Evolutionary conservation across 2,888 invertebrate genomes (phyloP).

Genomic region (Ochropleura leucogaster): DNA sequence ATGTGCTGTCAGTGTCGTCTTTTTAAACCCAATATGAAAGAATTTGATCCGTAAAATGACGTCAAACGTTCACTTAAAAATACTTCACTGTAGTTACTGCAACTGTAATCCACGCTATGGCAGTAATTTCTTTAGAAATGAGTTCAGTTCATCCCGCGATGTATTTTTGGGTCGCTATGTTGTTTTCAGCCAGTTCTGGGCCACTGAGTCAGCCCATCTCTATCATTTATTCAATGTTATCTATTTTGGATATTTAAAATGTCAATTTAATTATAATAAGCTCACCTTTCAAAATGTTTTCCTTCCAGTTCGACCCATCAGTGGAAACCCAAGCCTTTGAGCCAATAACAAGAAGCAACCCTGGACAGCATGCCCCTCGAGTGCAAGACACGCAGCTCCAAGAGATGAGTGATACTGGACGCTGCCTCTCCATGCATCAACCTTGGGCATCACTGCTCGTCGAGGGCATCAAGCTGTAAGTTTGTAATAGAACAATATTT

Average conservation of each 20-base stretch:
- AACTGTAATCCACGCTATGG: too few relatives aligned
- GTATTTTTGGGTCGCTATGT: not conserved
- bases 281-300: not conserved
- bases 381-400: conserved; percentile 95
- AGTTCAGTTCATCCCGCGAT: not conserved
- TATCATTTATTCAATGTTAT: not conserved
- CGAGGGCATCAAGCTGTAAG: conserved; percentile 97
- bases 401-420: conserved; percentile 96
- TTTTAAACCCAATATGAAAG: too few relatives aligned
- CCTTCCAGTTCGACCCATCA: conserved; percentile 76
- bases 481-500: not conserved
- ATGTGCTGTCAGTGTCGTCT: too few relatives aligned
- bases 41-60: too few relatives aligned
- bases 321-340: conserved; percentile 69
- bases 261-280: not conserved
- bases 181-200: not conserved
- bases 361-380: conserved; percentile 75
- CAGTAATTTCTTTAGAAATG: not conserved
- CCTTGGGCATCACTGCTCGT: conserved; percentile 98
- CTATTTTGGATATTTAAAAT: not conserved
- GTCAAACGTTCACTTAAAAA: too few relatives aligned
- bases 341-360: conserved; percentile 42
- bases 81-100: too few relatives aligned
- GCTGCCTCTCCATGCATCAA: conserved; percentile 98
- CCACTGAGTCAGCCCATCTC: not conserved